Base-by-base conservation (phyloP, 2,888 invertebrate species). In the Aricia artaxerxes region DNA sequence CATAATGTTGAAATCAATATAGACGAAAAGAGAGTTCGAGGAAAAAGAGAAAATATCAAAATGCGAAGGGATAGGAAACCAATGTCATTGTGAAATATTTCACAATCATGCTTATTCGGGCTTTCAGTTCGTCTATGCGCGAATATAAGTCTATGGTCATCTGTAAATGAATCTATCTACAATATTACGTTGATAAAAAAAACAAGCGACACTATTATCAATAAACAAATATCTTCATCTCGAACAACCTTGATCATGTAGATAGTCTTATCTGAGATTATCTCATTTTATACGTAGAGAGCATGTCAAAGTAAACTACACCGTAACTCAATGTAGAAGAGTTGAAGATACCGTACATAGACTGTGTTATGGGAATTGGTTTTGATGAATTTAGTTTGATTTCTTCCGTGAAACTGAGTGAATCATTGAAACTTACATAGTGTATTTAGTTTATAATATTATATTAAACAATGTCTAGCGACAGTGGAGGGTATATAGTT, bases 401-500 rank as follows among this genome's bases (percentile, higher is more conserved):
- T 64, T 31, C 31, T 31, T 31, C 4, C 24, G 11, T 64, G 57
- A 57, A 57, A 57, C 57, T 4, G 57, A 57, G 57, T 57, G 0
- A 57, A 57, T 24, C 24, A 24, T 24, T 24, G 24, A 24, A 24
- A 24, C 24, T 24, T 24, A 24, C 24, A 24, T 24, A 24, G 24
- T 24, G 24, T 24, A 24, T 24, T 24, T 24, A 24, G 24, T 24
- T 24, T 24, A 24, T 24, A 24, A 24, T 24, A 24, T 24, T 24
- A 24, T 24, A 24, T 24, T 24, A 24, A 24, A 24, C 79, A 80
- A 92, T 93, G 93, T 82, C 91, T 3, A 86, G 85, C 79, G 90
- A 92, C n/a, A 92, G 90, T 84, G 91, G 87, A 31, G 90, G 92
- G 24, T 73, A 88, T 9, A 76, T 93, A 72, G 80, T 91, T 79